Evolutionary conservation across 2,113 vertebrate species (phyloP), one percentile per base, ranked within the genome.

Genomic region (Rallus limicola): DNA sequence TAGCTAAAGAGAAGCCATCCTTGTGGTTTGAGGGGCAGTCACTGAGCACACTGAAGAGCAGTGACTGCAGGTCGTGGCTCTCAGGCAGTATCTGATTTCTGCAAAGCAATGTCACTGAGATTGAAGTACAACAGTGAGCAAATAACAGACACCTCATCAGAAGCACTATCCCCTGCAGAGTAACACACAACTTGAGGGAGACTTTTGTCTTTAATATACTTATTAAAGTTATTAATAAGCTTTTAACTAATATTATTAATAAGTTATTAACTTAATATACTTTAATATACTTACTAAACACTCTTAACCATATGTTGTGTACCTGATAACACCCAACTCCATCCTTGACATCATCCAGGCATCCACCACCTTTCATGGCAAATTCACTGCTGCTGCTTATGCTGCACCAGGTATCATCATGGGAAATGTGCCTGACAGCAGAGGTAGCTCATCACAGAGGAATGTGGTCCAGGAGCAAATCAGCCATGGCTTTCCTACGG

Each of bases 401-500:
- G 69, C 63, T 14, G 34, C 1, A 3, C 4, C 8, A 53, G 38
- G n/a, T 52, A 11, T 14, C 21, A 3, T 4, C 0, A 5, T 10
- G 42, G 48, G 19, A 18, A 13, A 7, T 26, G 20, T 11, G 1
- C 5, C 3, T 12, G 55, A 12, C 1, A 5, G 38, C 70, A 67
- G 29, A 46, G 62, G 10, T 31, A 34, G n/a, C 34, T 46, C 44
- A 36, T 15, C 4, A 2, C 46, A 14, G 59, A 58, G 6, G 36
- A 62, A 0, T 1, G 11, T 11, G 11, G 19, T 5, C 26, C 15
- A 25, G 65, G 8, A 25, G 34, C 9, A 36, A 65, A 84, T 7
- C 52, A 76, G 38, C 62, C 24, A 11, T 52, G 1, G 1, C 17
- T 25, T 3, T 34, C 24, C 34, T 29, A 5, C 56, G 71, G 46